Percentiles rank a stretch among this genome's conserved stretches.
These are phyloP conservation scores for Streptopelia turtur DNA, from an alignment of 2,797 vertebrate species.

Conservation along the genomic window DNA sequence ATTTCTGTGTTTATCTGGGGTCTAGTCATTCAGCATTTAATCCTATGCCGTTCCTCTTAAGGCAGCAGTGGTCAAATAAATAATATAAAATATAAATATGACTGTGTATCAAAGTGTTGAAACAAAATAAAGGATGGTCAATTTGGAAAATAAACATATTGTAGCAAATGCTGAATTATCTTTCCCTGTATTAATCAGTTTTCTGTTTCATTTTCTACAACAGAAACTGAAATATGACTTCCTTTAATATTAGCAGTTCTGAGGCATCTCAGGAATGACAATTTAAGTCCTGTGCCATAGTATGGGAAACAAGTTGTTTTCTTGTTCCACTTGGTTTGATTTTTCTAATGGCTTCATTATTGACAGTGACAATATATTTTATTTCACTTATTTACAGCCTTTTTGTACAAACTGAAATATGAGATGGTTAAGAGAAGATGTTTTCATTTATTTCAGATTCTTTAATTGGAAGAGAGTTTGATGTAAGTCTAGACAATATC, in stretches of 20 bases:
- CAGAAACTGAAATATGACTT: neutral
- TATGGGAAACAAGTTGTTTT: neutral
- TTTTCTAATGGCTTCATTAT: neutral
- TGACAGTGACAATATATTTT: neutral
- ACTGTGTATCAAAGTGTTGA: neutral
- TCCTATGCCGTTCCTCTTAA: neutral
- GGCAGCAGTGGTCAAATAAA: neutral
- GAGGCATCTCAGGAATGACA: neutral
- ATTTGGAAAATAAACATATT: neutral
- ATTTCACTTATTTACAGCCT: neutral
- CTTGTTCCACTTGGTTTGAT: neutral
- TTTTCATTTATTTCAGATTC: neutral
- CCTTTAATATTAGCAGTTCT: neutral
- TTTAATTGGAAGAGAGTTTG: neutral
- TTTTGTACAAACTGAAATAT: neutral
- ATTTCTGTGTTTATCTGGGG: neutral
- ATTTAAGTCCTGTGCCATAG: neutral
- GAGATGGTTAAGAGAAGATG: neutral
- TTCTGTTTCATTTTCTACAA: neutral
- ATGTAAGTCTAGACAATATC: neutral
- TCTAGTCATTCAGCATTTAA: neutral
- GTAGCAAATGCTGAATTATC: neutral
- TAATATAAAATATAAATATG: neutral
- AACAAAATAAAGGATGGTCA: neutral
- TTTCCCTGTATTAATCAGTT: neutral